Evolutionary conservation across 64 coral and sea anemone species (phyloP).

Genomic region (Dendrophyllia cribrosa): DNA sequence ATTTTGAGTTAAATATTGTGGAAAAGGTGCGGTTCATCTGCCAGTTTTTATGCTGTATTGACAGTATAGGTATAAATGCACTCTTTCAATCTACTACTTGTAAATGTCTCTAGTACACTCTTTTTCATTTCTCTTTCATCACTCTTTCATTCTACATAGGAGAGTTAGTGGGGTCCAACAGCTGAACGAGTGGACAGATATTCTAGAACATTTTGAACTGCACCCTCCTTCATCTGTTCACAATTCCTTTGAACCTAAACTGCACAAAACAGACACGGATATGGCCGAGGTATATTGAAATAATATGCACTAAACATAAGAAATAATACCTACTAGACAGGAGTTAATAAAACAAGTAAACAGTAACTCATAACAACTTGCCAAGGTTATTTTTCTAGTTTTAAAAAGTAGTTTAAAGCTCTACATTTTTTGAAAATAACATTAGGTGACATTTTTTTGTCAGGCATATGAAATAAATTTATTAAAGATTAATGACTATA

Average conservation of each 20-base stretch:
- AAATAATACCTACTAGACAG: not conserved
- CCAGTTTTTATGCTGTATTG: no score
- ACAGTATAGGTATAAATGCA: no score
- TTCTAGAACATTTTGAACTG: conserved; percentile 38
- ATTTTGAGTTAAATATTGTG: no score
- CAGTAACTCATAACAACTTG: no score
- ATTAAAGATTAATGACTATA: no score
- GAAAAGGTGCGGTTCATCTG: no score
- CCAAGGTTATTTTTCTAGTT: no score
- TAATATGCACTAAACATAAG: not conserved
- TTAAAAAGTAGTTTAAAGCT: not conserved
- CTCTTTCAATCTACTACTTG: no score
- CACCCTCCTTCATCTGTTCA: conserved; percentile 12
- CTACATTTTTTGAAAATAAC: not conserved
- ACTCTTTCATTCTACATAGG: conserved; percentile 21
- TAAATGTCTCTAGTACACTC: not conserved
- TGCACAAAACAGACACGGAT: conserved; percentile 13
- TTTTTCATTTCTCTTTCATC: not conserved
- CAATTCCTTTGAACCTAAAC: conserved; percentile 28
- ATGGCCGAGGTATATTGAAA: conserved; percentile 59
- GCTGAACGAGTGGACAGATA: conserved; percentile 67
- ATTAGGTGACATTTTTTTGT: no score
- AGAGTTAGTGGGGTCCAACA: conserved; percentile 66
- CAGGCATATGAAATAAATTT: no score
- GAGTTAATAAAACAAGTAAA: not conserved